Base-by-base conservation (phyloP, 2,888 invertebrate genomes). In the Microchrysa polita region DNA sequence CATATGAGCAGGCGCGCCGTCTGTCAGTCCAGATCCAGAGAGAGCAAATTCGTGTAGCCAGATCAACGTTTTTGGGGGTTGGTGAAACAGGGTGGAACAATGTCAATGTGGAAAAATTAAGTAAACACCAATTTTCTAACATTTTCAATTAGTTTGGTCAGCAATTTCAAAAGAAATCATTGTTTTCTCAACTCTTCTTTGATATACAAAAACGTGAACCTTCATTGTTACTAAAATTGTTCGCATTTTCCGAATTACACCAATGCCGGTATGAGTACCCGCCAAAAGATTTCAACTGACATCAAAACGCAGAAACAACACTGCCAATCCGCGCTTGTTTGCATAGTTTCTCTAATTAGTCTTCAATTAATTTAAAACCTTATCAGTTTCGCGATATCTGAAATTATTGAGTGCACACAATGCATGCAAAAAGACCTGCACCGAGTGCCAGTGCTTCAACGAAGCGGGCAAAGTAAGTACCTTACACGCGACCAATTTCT, bases 401-500 rank as follows among this genome's bases (percentile, higher is more conserved):
- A 34, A 34, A 34, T 2, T 34, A 34, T 34, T 34, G 4, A 71
- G 23, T 59, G 59, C 59, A 48, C 27, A 60, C 42, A 7, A 77
- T 77, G 77, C 73, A 77, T 42, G 65, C 74, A 5, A 77, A 77
- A 53, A 73, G 77, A 65, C 65, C 74, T 14, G 48, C 20, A 18
- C 40, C 7, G 0, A 75, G 74, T 14, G 67, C 69, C 7, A 77
- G 73, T 23, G 73, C 75, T 2, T 67, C 72, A 2, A 63, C 76
- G 2, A 83, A 83, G 67, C 82, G 79, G 67, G 67, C 80, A 7
- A 79, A 82, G 83, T 82, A 77, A 76, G 67, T 60, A 44, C 20
- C 12, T 7, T 34, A 2, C 27, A 20, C 22, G 10, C 55, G 4
- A 55, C 52, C 10, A 10, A 55, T 16, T 55, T 1, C 48, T n/a